Evolutionary conservation across 2,888 invertebrate genomes (phyloP), one percentile per base, ranked within the genome.

Genomic region (Ectropis crepuscularia): DNA sequence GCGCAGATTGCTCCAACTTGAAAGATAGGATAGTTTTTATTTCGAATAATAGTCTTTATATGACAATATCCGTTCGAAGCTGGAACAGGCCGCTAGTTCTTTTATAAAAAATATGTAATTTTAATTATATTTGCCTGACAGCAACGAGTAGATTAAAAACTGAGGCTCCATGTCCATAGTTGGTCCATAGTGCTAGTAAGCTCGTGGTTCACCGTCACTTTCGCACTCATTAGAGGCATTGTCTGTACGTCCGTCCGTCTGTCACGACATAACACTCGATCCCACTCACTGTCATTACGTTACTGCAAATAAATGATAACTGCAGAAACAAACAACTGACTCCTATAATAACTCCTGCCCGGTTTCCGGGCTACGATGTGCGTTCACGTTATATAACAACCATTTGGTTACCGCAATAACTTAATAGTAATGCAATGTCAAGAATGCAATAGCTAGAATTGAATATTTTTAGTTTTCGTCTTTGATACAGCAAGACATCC

Each of bases 171-270:
- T 10, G 46, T 38, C 12, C 47, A 57, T 67, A 62, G 58, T n/a
- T 12, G 10, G 46, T 38, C 12, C 47, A 57, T 67, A 62, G 58
- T 61, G 55, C 60, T 62, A 57, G 58, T 47, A 9, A 51, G 45
- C 61, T 73, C 76, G 71, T 74, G 69, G 65, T 65, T 38, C 49
- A 66, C 64, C 53, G 67, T 69, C 70, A 77, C 77, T 78, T 74
- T 77, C 76, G 55, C 71, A 71, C 55, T 67, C 71, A 74, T 74
- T 75, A 71, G 57, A 59, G 57, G 53, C 54, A 72, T 60, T 59
- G 61, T 61, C 57, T 58, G 70, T 57, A 46, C 46, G 68, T 69
- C 61, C 60, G 70, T 59, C 28, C 57, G 66, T 63, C 72, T 64
- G 71, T 68, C 68, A 65, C 68, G 45, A 60, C 50, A 47, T 16